Percentiles rank a stretch among this genome's conserved stretches.
These are phyloP conservation scores for Selenia dentaria DNA, from an alignment of 2,888 invertebrate species.

Conservation along the genomic window DNA sequence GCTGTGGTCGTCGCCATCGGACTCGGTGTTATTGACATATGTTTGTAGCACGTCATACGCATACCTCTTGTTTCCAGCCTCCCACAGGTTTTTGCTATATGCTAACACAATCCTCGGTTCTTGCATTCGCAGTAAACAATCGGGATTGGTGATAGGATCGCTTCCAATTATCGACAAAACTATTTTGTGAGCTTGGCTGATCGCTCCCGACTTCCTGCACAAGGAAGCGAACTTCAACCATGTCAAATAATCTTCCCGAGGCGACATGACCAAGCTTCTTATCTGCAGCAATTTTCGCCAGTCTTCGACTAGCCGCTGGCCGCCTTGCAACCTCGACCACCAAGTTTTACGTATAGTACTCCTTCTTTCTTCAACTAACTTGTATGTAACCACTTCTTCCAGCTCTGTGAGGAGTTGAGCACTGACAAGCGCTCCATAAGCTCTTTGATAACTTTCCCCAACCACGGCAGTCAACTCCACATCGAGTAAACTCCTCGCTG, in stretches of 20 bases:
- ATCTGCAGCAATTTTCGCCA: constrained; percentile 99
- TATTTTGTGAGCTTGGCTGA: constrained; percentile 96
- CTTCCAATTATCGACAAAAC: constrained; percentile 92
- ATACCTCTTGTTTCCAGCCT: constrained; percentile 89
- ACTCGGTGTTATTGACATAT: constrained; percentile 86
- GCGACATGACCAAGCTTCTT: constrained; percentile 95
- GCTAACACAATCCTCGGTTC: constrained; percentile 96
- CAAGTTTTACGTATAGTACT: constrained; percentile 92
- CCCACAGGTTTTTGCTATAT: constrained; percentile 98
- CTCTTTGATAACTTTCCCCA: constrained; percentile 97
- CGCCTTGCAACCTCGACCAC: constrained; percentile 98
- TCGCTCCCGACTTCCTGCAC: constrained; percentile 95
- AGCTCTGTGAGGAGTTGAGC: constrained; percentile 98
- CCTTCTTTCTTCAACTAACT: constrained; percentile 96
- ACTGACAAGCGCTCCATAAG: constrained; percentile 97
- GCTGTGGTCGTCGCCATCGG: constrained; percentile 83
- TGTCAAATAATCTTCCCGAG: constrained; percentile 96
- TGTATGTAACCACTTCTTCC: constrained; percentile 98
- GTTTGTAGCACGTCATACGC: constrained; percentile 92
- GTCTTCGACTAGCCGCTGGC: constrained; percentile 97
- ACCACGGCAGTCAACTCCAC: constrained; percentile 98
- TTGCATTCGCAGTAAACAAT: constrained; percentile 88
- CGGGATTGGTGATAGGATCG: constrained; percentile 90
- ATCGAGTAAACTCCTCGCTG: constrained; percentile 96
- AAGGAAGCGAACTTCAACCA: constrained; percentile 99